Evolutionary conservation across 2,797 vertebrate species (phyloP).

Genomic region (Pachyuromys duprasi): DNA sequence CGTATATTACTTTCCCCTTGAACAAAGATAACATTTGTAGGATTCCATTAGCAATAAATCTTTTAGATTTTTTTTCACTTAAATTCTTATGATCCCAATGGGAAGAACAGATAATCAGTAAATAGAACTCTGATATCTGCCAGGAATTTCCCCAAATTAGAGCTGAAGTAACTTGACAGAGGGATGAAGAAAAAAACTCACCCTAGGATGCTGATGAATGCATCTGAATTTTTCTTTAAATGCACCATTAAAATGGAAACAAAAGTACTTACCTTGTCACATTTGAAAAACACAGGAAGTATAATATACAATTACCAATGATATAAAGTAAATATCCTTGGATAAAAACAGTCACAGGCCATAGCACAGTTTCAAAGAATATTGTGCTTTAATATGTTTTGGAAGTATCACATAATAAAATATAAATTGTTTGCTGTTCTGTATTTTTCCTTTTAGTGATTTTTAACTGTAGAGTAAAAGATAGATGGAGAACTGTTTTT

Average conservation of each 20-base stretch:
- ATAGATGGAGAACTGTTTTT: constrained; percentile 42
- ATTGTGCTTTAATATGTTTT: constrained; percentile 61
- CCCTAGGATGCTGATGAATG: constrained; percentile 50
- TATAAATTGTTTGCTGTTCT: constrained; percentile 27
- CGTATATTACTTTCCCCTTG: constrained; percentile 76
- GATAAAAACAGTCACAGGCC: constrained; percentile 41
- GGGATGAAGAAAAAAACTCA: constrained; percentile 60
- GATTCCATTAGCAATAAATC: constrained; percentile 81
- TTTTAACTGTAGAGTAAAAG: constrained; percentile 41
- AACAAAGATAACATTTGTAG: constrained; percentile 80
- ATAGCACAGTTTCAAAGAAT: constrained; percentile 52
- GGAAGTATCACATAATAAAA: constrained; percentile 46
- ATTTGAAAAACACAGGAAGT: constrained; percentile 57
- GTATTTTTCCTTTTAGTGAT: constrained; percentile 56
- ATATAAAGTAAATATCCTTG: constrained; percentile 54
- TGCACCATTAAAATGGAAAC: constrained; percentile 55
- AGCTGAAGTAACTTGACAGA: constrained; percentile 69
- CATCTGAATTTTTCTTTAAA: constrained; percentile 69
- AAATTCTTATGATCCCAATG: constrained; percentile 80
- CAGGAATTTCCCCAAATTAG: constrained; percentile 73
- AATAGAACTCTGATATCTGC: constrained; percentile 76
- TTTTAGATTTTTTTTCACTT: constrained; percentile 74
- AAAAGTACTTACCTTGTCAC: constrained; percentile 57
- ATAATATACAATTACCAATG: constrained; percentile 56
- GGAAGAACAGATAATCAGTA: constrained; percentile 78